These are phyloP conservation scores for Pachypanchax playfairii DNA, from an alignment of 2,113 vertebrate genomes.

Conservation along the genomic window DNA sequence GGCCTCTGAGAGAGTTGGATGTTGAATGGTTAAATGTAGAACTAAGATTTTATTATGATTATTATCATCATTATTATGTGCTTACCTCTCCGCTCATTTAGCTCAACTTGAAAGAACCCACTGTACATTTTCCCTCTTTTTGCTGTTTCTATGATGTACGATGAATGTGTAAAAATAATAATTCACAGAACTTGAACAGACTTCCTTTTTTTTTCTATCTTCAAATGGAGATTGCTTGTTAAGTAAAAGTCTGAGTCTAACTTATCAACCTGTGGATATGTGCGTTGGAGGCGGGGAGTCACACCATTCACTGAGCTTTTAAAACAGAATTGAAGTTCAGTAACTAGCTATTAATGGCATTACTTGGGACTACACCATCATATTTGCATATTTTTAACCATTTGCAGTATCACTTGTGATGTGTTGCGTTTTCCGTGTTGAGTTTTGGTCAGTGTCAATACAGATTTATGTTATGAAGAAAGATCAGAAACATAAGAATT, in stretches of 20 bases:
- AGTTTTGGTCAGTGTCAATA: too few relatives aligned
- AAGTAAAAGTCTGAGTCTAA: neutral
- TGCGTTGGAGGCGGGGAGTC: too few relatives aligned
- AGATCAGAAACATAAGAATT: too few relatives aligned
- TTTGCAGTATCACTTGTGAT: too few relatives aligned
- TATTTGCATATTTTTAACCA: too few relatives aligned
- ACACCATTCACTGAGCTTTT: too few relatives aligned
- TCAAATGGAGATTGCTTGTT: slow-evolving; percentile 9
- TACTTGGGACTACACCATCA: too few relatives aligned
- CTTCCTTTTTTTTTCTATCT: slow-evolving; percentile 14
- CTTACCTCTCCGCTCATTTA: neutral
- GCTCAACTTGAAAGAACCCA: neutral
- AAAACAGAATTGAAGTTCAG: too few relatives aligned
- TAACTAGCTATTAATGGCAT: too few relatives aligned
- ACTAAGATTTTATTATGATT: neutral
- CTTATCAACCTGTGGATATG: too few relatives aligned
- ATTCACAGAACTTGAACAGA: slow-evolving; percentile 1
- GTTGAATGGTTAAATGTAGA: slow-evolving; percentile 1
- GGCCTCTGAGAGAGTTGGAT: slow-evolving; percentile 1
- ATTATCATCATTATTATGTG: neutral
- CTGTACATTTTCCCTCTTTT: neutral
- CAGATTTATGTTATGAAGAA: too few relatives aligned
- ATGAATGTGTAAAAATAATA: neutral
- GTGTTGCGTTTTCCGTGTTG: too few relatives aligned
- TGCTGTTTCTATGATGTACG: neutral